A percentile compares a stretch with the other conserved stretches of the same genome.
phyloP scores from a whole-genome alignment of 1,140 invertebrate genomes.

The Drosophila ficusphila region DNA sequence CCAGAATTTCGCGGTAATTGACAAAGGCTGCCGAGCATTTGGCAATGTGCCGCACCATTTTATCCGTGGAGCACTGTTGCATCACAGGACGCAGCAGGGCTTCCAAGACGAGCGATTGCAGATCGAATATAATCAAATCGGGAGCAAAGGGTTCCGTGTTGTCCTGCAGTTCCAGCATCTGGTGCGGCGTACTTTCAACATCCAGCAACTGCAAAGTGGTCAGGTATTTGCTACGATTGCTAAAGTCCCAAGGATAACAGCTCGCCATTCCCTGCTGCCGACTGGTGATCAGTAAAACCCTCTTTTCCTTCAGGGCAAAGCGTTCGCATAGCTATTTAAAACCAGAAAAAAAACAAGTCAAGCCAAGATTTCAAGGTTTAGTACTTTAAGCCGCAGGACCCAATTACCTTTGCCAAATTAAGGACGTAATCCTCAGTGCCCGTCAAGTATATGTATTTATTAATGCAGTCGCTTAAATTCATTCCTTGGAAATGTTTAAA shows the following conservation, averaged over 20 bases:
- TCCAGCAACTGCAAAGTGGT: slow-evolving; percentile 14
- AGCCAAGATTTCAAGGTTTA: too few relatives aligned
- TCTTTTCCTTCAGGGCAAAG: slow-evolving; percentile 27
- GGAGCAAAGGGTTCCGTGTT: background rate
- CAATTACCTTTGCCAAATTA: slow-evolving; percentile 41
- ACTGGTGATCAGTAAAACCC: slow-evolving; percentile 52
- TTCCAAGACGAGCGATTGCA: slow-evolving; percentile 48
- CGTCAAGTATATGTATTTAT: slow-evolving; percentile 54
- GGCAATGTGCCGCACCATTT: slow-evolving; percentile 57
- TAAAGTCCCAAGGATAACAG: background rate
- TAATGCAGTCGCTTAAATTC: slow-evolving; percentile 3
- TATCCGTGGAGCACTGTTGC: slow-evolving; percentile 48
- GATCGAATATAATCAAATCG: slow-evolving; percentile 56
- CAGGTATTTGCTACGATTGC: background rate
- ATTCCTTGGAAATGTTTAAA: slow-evolving; percentile 3
- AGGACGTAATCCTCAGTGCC: slow-evolving; percentile 46
- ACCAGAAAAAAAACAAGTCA: background rate
- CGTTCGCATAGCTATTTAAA: slow-evolving; percentile 50
- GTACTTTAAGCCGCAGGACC: background rate
- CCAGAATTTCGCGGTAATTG: slow-evolving; percentile 50
- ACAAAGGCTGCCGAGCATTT: slow-evolving; percentile 66
- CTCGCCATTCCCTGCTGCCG: slow-evolving; percentile 5
- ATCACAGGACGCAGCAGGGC: slow-evolving; percentile 47
- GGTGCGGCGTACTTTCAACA: slow-evolving; percentile 44
- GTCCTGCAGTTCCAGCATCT: slow-evolving; percentile 37